These are phyloP conservation scores for Syrista parreyssii DNA, from an alignment of 2,888 invertebrate genomes.

Conservation along the genomic window DNA sequence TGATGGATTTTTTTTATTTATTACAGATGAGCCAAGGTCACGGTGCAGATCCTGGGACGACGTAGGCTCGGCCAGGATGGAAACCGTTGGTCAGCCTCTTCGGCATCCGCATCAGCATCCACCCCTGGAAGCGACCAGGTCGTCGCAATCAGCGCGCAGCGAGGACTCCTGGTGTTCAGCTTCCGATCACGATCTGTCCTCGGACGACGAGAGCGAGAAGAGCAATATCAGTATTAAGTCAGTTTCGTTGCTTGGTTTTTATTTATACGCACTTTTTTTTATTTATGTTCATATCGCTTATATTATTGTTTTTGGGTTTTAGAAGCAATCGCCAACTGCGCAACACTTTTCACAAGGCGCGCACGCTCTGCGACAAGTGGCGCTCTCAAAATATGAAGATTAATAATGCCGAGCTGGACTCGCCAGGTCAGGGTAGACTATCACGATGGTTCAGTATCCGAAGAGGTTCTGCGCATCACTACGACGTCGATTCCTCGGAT, in stretches of 20 bases:
- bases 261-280: constrained; percentile 10
- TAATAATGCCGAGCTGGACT: constrained; percentile 65
- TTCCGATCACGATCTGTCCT: constrained; percentile 73
- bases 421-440: constrained; percentile 75
- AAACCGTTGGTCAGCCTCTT: constrained; percentile 38
- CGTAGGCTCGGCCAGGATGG: constrained; percentile 58
- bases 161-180: constrained; percentile 77
- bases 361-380: constrained; percentile 87
- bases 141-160: constrained; percentile 66
- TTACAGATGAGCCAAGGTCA: constrained; percentile 82
- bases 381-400: constrained; percentile 61
- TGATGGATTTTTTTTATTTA: too few species aligned
- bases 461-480: constrained; percentile 84
- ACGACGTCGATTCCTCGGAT: constrained; percentile 73
- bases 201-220: constrained; percentile 75
- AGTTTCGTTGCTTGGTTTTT: constrained; percentile 30
- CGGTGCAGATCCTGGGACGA: constrained; percentile 85
- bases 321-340: constrained; percentile 83
- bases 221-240: constrained; percentile 69
- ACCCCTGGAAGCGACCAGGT: constrained; percentile 55
- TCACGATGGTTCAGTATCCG: constrained; percentile 92
- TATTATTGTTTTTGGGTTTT: constrained; percentile 26
- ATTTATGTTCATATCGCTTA: neutral
- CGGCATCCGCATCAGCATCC: constrained; percentile 49
- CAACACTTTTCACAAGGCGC: constrained; percentile 84